Conservation (phyloP, 2,888 invertebrate genomes). For the Coleophora deauratella region DNA sequence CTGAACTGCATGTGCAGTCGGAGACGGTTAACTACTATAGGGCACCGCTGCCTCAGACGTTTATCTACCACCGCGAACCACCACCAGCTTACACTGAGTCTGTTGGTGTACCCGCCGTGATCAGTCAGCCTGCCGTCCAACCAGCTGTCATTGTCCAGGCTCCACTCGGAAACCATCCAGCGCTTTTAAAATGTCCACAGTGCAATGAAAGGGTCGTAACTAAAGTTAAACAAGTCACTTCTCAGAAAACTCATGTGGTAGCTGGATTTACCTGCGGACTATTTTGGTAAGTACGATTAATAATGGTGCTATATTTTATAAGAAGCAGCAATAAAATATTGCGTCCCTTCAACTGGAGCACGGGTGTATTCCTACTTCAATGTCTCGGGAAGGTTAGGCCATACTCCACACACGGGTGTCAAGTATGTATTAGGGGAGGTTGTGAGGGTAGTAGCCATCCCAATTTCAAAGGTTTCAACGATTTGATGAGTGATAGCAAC, state of each 20-base stretch:
- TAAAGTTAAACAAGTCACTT: slow-evolving; percentile 47
- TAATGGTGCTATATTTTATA: too few relatives aligned
- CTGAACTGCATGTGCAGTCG: slow-evolving; percentile 23
- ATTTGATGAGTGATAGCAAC: too few relatives aligned
- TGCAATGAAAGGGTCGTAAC: slow-evolving; percentile 48
- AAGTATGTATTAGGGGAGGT: too few relatives aligned
- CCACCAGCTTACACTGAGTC: slow-evolving; percentile 47
- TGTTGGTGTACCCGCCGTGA: slow-evolving; percentile 15
- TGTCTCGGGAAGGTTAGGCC: too few relatives aligned
- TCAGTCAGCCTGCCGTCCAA: slow-evolving; percentile 31
- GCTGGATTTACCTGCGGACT: slow-evolving; percentile 62
- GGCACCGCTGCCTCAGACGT: too few relatives aligned
- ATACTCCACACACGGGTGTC: too few relatives aligned
- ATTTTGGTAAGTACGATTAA: slow-evolving; percentile 49
- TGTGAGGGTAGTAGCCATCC: too few relatives aligned
- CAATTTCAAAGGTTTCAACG: too few relatives aligned
- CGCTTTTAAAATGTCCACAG: slow-evolving; percentile 40
- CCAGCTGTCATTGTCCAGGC: slow-evolving; percentile 44
- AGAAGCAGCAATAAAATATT: too few relatives aligned
- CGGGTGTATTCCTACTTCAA: too few relatives aligned
- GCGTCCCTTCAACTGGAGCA: too few relatives aligned
- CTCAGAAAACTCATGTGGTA: slow-evolving; percentile 53
- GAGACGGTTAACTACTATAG: slow-evolving; percentile 22
- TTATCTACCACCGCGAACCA: slow-evolving; percentile 28
- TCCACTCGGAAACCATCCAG: slow-evolving; percentile 37